Evolutionary conservation across 2,797 vertebrate genomes (phyloP), one percentile per base, ranked within the genome.

Genomic region (Gymnoscopelus microlampas): DNA sequence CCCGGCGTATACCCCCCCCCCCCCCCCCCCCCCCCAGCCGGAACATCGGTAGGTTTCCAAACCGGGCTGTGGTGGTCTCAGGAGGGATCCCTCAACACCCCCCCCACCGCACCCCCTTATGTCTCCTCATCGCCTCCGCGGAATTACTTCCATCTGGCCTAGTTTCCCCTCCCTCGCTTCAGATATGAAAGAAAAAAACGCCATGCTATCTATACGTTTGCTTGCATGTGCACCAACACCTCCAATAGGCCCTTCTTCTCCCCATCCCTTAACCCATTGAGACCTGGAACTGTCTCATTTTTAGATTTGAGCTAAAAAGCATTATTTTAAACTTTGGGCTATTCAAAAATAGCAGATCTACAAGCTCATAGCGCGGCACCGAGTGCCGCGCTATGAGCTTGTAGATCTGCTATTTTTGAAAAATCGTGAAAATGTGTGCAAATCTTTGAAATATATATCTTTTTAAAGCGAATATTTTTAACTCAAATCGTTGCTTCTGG

Each of bases 141-240:
- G 87, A 89, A 92, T 93, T 93, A 91, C 85, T 93, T 93, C 88
- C 90, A 91, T 91, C 77, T 93, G 91, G 91, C 92, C 91, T 93
- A 92, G 83, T 93, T 92, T 91, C 83, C 68, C 60, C n/a, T 53
- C 84, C 85, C 76, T 88, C 80, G 49, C 89, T 84, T 60, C 79
- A 50, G 67, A 85, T 83, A 77, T n/a, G n/a, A n/a, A n/a, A 87
- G 88, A 74, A 79, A 84, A 77, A n/a, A n/a, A n/a, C n/a, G n/a
- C n/a, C 85, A 75, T 55, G 68, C 73, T 62, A 86, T 87, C 81
- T 86, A 84, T 84, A 88, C 66, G 62, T 79, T 87, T n/a, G 49
- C 84, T 83, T 81, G 70, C 70, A 72, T 83, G 49, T 44, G 39
- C 35, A 39, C 5, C 60, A 70, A 82, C 76, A 81, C 79, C 63